phyloP scores from a whole-genome alignment of 2,888 invertebrate species.

The Tridacna crocea region DNA sequence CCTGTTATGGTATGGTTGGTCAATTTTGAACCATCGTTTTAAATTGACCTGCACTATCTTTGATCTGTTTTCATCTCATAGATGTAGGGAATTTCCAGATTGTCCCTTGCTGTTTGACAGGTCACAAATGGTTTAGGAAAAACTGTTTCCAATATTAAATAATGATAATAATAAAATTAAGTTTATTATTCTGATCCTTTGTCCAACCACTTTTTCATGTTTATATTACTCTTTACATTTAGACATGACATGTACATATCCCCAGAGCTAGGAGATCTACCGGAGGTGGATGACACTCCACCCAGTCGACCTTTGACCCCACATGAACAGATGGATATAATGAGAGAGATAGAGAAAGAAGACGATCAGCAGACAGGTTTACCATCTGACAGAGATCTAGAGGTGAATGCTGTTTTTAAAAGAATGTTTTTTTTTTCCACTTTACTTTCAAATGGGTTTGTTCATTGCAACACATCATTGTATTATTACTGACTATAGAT shows the following conservation, averaged over 20 bases:
- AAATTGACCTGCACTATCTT: too few species aligned
- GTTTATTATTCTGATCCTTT: too few species aligned
- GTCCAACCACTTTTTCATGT: too few species aligned
- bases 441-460: neutral
- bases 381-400: slow-evolving; percentile 80
- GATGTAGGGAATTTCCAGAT: too few species aligned
- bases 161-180: too few species aligned
- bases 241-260: slow-evolving; percentile 52
- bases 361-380: slow-evolving; percentile 70
- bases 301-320: slow-evolving; percentile 83
- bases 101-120: too few species aligned
- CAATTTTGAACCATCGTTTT: too few species aligned
- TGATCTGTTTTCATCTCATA: too few species aligned
- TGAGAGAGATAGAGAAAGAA: slow-evolving; percentile 80
- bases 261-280: slow-evolving; percentile 58
- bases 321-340: slow-evolving; percentile 83
- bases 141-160: too few species aligned
- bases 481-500: too few species aligned
- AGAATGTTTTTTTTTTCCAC: neutral
- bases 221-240: neutral
- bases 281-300: slow-evolving; percentile 64
- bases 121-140: too few species aligned
- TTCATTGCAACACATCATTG: neutral
- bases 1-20: too few species aligned
- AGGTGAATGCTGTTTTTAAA: slow-evolving; percentile 69